Percentiles rank a stretch among this genome's conserved stretches.
Evolutionary conservation across 2,113 vertebrate species (phyloP).

Genomic region (Proteles cristata): DNA sequence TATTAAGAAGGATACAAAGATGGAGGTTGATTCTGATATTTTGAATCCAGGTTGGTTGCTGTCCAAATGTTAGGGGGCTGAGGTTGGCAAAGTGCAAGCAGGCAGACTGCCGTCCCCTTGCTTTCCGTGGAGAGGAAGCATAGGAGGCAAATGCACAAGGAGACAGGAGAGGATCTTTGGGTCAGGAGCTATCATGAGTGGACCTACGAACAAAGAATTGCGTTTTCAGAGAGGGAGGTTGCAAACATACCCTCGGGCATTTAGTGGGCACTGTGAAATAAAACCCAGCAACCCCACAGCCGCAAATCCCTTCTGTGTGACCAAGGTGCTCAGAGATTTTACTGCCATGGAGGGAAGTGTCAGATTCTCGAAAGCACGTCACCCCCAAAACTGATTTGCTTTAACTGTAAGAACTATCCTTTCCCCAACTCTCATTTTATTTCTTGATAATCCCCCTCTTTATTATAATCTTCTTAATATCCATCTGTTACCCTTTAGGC

Average conservation of each 20-base stretch:
- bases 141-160: not conserved
- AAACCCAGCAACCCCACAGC: not conserved
- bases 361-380: constrained; percentile 62
- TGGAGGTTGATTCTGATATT: not conserved
- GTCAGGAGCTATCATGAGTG: not conserved
- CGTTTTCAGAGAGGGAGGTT: constrained; percentile 25
- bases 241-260: not conserved
- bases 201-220: not conserved
- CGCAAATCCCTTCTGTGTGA: not conserved
- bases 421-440: constrained; percentile 67
- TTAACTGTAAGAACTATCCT: constrained; percentile 76
- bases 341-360: constrained; percentile 53
- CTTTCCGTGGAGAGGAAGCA: not conserved
- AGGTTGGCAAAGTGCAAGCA: not conserved
- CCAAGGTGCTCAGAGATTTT: constrained; percentile 34
- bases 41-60: not conserved
- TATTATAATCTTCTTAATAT: constrained; percentile 90
- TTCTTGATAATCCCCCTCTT: constrained; percentile 85
- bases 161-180: not conserved
- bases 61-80: not conserved
- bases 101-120: rapidly evolving
- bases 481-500: constrained; percentile 88
- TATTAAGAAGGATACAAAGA: not conserved
- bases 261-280: not conserved
- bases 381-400: constrained; percentile 72